Conservation (phyloP, 2,797 vertebrate genomes). For the Myotis pilosus region DNA sequence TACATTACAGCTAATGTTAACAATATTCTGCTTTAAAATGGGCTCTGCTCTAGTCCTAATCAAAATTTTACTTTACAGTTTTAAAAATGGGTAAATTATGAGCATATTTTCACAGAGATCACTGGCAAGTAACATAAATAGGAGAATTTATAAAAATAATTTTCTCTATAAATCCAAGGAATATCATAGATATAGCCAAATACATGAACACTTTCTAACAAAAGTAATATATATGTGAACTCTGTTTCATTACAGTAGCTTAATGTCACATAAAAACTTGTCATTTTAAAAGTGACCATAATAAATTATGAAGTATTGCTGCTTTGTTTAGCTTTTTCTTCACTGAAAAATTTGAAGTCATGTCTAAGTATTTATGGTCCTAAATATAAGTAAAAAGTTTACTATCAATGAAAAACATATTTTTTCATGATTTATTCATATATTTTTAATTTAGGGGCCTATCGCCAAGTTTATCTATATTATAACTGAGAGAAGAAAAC, state of each 20-base stretch:
- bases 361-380: background rate
- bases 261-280: background rate
- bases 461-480: constrained; percentile 1
- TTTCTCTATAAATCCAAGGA: constrained; percentile 25
- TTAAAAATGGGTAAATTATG: constrained; percentile 15
- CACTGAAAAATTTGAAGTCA: constrained; percentile 25
- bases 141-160: constrained; percentile 7
- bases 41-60: background rate
- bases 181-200: background rate
- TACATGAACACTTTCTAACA: background rate
- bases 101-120: constrained; percentile 8
- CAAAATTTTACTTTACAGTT: background rate
- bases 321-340: constrained; percentile 5
- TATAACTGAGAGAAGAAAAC: constrained; percentile 17
- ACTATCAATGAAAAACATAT: constrained; percentile 45
- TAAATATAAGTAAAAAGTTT: constrained; percentile 43
- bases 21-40: constrained; percentile 30
- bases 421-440: constrained; percentile 10
- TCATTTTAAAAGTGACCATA: constrained; percentile 42
- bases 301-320: background rate
- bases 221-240: background rate
- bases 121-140: constrained; percentile 42
- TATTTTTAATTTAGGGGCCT: constrained; percentile 5
- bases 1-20: background rate
- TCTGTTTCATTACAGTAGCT: background rate